Evolutionary conservation across 1,140 invertebrate genomes (phyloP), one percentile per base, ranked within the genome.

Genomic region (Littorina saxatilis): DNA sequence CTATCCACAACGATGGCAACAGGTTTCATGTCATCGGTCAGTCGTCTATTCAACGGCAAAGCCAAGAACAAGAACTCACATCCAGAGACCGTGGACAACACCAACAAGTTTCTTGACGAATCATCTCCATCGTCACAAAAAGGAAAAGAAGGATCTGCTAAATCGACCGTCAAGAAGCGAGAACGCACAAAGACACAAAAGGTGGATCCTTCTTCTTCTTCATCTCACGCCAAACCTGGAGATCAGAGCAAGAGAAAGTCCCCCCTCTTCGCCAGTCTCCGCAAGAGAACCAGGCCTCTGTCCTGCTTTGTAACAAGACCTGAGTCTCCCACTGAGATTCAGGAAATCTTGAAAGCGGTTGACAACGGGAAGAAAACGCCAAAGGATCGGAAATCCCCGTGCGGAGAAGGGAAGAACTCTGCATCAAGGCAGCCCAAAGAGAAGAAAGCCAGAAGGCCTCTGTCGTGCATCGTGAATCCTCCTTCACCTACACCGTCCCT

Each of bases 11-110:
- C 35, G 4, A 73, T 73, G 70, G 70, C 70, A n/a, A 29, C 70
- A 47, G 70, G 40, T 15, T 73, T 73, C 70, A 39, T 68, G 32
- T 73, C 70, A 23, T 73, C 70, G 23, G 23, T 73, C 37, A 43
- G 27, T n/a, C 39, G 70, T 13, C 70, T 73, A n/a, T 73, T 73
- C 70, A 23, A 47, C 70, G 7, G 40, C 39, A 73, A 73, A 29
- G 40, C 11, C 39, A 73, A 29, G 39, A 43, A 73, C 39, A 73
- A 37, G 40, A 27, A 13, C 13, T 11, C 70, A 7, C 70, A 39
- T 2, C 23, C 5, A 50, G 43, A 47, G 20, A 13, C 20, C 23
- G 40, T 43, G 9, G 40, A 27, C 2, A 39, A 20, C 23, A 27
- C 32, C 70, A 47, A 32, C 5, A 20, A 39, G 32, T 9, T 11